A percentile compares a stretch with the other conserved stretches of the same genome.
Evolutionary conservation across 2,113 vertebrate genomes (phyloP).

Genomic region (Lota lota): DNA sequence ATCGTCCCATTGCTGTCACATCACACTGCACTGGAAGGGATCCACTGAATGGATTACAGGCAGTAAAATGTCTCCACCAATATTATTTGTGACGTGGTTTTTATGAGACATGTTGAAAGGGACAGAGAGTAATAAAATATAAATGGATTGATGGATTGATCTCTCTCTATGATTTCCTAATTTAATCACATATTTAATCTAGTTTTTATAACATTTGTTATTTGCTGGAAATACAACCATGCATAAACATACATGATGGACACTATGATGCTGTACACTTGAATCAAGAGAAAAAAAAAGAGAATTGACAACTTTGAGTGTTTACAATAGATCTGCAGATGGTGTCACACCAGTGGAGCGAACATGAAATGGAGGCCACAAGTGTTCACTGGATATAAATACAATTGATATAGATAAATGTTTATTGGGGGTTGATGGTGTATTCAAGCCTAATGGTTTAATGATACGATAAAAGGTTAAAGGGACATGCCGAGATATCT

Average conservation of each 20-base stretch:
- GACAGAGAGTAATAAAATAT: constrained; percentile 17
- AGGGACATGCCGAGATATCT: too few relatives aligned
- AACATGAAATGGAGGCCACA: too few relatives aligned
- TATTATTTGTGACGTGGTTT: constrained; percentile 42
- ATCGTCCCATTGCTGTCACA: constrained; percentile 11
- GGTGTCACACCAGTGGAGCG: too few relatives aligned
- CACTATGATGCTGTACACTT: neutral
- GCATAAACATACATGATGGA: neutral
- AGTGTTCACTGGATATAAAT: too few relatives aligned
- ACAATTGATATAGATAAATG: too few relatives aligned
- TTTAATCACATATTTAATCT: neutral
- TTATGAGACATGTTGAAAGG: constrained; percentile 19
- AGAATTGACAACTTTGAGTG: too few relatives aligned
- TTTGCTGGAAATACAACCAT: neutral
- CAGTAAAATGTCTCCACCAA: constrained; percentile 41
- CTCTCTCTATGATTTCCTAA: neutral
- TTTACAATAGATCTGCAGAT: too few relatives aligned
- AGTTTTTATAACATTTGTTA: neutral
- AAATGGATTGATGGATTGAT: constrained; percentile 12
- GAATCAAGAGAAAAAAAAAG: neutral
- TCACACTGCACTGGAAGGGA: constrained; percentile 26
- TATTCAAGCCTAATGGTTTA: too few relatives aligned
- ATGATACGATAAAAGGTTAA: too few relatives aligned
- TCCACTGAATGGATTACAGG: constrained; percentile 53
- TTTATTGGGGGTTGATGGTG: too few relatives aligned